Evolutionary conservation across 2,888 invertebrate genomes (phyloP), one percentile per base, ranked within the genome.

Genomic region (Ganaspis brasiliensis): DNA sequence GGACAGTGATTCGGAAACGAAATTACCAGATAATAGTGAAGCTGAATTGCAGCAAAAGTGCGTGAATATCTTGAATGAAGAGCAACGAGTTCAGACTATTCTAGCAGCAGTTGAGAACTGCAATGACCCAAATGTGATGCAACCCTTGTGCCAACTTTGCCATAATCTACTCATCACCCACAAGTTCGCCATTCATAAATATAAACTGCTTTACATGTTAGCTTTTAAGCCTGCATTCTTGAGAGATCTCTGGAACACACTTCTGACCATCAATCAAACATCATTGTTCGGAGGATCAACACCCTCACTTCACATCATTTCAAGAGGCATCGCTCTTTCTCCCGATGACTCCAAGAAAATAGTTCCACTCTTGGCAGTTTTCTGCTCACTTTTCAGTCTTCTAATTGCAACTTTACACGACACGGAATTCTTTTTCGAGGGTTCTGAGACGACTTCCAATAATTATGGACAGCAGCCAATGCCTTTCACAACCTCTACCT

Each of bases 321-420:
- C 95, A 0, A 92, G 94, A n/a, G 96, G 96, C 0, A 92, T 95
- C 86, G 93, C 93, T 0, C 92, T 94, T 2, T 93, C 93, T 21
- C 85, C 91, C 74, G 93, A 93, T 14, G 95, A 96, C 79, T 94
- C 95, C 3, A 93, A 94, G 19, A 93, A 94, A 14, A 94, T 97
- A 16, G 93, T 97, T 12, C 96, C 97, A 0, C 93, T 96, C 0
- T 89, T 98, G 45, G 96, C 96, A 0, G 95, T 97, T 0, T 98
- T 98, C 91, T 97, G 97, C 89, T 95, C 96, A 1, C 92, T 97
- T 0, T 97, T 97, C 89, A 95, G 96, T 57, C 93, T 97, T 52
- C 92, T 97, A 3, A 94, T 98, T 70, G 95, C 96, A 0, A 97
- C 97, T 0, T 91, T 98, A 35, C 97, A 98, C 86, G 98, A 98